These are phyloP conservation scores for Chaetodon auriga DNA, from an alignment of 2,113 vertebrate species.

Conservation along the genomic window DNA sequence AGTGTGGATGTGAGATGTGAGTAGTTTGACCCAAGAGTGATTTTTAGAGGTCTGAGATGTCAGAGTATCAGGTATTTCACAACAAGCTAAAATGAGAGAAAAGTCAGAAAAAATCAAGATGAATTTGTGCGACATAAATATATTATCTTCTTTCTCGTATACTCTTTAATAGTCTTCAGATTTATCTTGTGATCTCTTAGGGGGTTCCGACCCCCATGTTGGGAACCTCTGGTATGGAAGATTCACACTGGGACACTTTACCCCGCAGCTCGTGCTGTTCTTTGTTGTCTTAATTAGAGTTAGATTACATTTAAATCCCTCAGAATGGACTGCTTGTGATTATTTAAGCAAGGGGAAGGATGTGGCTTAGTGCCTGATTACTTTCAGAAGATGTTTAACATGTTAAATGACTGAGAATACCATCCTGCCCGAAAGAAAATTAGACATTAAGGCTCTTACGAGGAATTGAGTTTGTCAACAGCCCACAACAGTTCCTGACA, in stretches of 20 bases:
- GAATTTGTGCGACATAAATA: background rate
- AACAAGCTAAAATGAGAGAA: background rate
- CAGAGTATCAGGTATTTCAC: background rate
- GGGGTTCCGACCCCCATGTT: background rate
- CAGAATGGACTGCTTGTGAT: background rate
- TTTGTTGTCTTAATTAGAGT: background rate
- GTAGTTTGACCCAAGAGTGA: too few species aligned
- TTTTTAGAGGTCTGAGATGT: background rate
- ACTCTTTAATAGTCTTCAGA: background rate
- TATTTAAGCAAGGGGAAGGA: background rate
- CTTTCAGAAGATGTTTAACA: conserved; percentile 2
- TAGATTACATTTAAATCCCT: background rate
- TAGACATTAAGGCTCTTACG: background rate
- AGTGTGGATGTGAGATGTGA: too few species aligned
- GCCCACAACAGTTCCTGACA: background rate
- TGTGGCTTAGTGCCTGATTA: background rate
- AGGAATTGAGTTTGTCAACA: background rate
- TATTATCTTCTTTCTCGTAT: background rate
- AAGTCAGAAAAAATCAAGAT: background rate
- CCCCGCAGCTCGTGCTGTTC: background rate
- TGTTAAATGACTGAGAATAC: background rate
- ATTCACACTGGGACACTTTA: background rate
- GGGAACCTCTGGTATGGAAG: background rate
- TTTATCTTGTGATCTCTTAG: background rate
- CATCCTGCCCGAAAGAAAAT: background rate